These are phyloP conservation scores for Brachyistius frenatus DNA, from an alignment of 2,113 vertebrate species.

Conservation along the genomic window DNA sequence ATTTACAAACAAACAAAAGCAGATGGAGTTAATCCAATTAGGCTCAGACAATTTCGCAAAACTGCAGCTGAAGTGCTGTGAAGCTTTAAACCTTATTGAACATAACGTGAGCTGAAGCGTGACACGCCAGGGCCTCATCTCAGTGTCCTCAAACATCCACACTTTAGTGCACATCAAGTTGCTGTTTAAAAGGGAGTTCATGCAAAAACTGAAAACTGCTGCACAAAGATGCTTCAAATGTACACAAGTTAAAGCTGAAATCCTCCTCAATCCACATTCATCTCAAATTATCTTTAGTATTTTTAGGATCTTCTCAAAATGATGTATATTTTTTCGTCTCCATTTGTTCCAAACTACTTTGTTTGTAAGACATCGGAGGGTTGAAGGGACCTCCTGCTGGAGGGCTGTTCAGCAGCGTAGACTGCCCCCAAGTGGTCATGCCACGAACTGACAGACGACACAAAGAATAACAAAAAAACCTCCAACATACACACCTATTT, in stretches of 20 bases:
- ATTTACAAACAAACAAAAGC: no score
- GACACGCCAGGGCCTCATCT: not conserved
- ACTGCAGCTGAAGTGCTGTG: not conserved
- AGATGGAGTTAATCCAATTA: no score
- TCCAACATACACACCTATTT: conserved; percentile 29
- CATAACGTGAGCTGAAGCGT: not conserved
- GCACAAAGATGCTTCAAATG: no score
- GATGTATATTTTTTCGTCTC: not conserved
- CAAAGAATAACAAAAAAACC: not conserved
- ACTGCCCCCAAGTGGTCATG: conserved; percentile 46
- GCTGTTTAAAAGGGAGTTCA: no score
- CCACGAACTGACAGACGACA: conserved; percentile 32
- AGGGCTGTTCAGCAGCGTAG: not conserved
- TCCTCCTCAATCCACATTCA: no score
- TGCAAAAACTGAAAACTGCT: no score
- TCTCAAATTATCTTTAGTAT: no score
- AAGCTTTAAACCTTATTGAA: not conserved
- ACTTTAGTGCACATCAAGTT: no score
- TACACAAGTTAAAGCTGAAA: no score
- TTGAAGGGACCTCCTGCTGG: not conserved
- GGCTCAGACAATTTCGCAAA: no score
- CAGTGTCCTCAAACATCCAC: not conserved
- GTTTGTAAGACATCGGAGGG: not conserved
- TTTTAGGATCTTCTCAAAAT: no score
- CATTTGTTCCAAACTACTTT: not conserved